Evolutionary conservation across 2,113 vertebrate genomes (phyloP), one percentile per base, ranked within the genome.

Genomic region (Sylvia atricapilla): DNA sequence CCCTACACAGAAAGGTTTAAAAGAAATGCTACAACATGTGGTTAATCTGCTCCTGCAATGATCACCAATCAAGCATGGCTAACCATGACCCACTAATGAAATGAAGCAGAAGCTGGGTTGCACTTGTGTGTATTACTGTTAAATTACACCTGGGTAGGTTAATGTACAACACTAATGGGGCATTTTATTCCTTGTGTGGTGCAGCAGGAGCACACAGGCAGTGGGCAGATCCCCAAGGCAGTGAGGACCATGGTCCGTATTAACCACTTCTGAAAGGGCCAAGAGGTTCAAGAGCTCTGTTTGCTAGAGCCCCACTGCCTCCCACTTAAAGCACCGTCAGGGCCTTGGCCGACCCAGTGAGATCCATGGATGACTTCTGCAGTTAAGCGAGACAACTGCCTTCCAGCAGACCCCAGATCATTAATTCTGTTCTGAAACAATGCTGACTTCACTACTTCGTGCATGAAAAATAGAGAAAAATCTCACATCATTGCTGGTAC

Each of bases 51-150:
- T 72, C 23, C 59, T 52, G 53, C 73, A 75, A 8, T 0, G 16
- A 72, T 53, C 72, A 74, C 67, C 85, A 77, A 62, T 41, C 63
- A 88, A 56, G 76, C 41, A 15, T 62, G 80, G 53, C 62, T 92
- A 88, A 89, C 25, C 58, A 35, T 43, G 90, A 93, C 89, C 93
- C 77, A 86, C 69, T 82, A 93, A 94, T 2, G 69, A 92, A 94
- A 82, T 23, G 63, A 95, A 88, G 90, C 62, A 86, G 92, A 93
- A 94, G 86, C 49, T 68, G 83, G 9, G 18, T 6, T 78, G 73
- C 44, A 24, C 41, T 49, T 68, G 78, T 28, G 74, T 91, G 20
- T 17, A 17, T 58, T 37, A 30, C 60, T 68, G 37, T 39, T 81
- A 21, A 55, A 66, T 89, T 72, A 60, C 79, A 82, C 41, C 49